phyloP scores from a whole-genome alignment of 1,140 invertebrate genomes.

The Drosophila navojoa region DNA sequence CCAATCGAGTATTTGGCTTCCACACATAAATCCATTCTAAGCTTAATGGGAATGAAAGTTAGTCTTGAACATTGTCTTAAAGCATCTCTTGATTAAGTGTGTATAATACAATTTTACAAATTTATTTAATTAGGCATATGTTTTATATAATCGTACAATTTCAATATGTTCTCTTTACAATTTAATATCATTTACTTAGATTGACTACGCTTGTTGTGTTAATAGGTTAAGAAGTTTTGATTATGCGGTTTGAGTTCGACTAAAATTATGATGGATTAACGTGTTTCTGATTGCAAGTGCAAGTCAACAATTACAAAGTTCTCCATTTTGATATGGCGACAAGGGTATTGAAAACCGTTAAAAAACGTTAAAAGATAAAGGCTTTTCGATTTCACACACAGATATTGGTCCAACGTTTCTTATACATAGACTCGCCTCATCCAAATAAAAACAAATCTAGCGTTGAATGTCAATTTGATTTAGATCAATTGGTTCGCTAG shows the following conservation, averaged over 20 bases:
- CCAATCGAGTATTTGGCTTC: no score
- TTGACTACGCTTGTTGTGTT: slow-evolving; percentile 70
- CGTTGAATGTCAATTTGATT: slow-evolving; percentile 30
- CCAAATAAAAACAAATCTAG: slow-evolving; percentile 46
- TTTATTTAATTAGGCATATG: slow-evolving; percentile 62
- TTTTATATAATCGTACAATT: slow-evolving; percentile 72
- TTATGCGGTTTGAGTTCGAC: slow-evolving; percentile 52
- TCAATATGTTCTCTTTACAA: slow-evolving; percentile 64
- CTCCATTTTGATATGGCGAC: slow-evolving; percentile 74
- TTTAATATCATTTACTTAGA: slow-evolving; percentile 69
- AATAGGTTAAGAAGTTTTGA: slow-evolving; percentile 56
- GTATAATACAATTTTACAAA: slow-evolving; percentile 39
- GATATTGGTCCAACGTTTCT: slow-evolving; percentile 65
- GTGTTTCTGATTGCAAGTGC: slow-evolving; percentile 38
- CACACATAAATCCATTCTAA: background rate
- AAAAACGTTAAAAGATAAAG: slow-evolving; percentile 31
- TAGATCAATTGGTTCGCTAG: slow-evolving; percentile 46
- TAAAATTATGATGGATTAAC: slow-evolving; percentile 60
- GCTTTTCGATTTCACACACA: slow-evolving; percentile 53
- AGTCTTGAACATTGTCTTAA: background rate
- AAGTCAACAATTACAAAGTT: slow-evolving; percentile 61
- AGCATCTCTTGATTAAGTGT: background rate
- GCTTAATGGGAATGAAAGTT: background rate
- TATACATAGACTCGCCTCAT: slow-evolving; percentile 32
- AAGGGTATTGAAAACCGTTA: slow-evolving; percentile 64